Conservation (phyloP, 2,113 vertebrate species). For the Maccullochella peelii region DNA sequence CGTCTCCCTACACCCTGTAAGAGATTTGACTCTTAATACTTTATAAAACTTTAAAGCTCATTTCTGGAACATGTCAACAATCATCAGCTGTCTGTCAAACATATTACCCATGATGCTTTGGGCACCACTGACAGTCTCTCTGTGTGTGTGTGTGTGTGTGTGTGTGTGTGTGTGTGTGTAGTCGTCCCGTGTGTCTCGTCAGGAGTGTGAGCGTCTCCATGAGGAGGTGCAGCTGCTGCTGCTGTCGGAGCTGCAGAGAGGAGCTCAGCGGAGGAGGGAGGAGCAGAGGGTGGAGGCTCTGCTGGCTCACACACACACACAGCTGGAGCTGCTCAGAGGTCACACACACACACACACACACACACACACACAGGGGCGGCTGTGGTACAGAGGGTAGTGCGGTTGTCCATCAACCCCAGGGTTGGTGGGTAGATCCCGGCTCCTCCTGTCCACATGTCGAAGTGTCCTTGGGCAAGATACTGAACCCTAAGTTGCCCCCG, state of each 20-base stretch:
- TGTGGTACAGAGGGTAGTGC: too few relatives aligned
- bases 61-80: too few relatives aligned
- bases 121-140: neutral
- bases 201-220: constrained; percentile 62
- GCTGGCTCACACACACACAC: constrained; percentile 71
- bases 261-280: constrained; percentile 39
- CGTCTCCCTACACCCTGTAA: constrained; percentile 86
- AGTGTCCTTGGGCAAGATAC: too few relatives aligned
- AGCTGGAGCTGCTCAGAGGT: constrained; percentile 73
- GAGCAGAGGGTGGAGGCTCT: constrained; percentile 62
- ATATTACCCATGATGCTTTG: neutral
- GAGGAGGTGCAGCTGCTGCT: constrained; percentile 72
- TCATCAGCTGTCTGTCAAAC: neutral
- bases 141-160: constrained; percentile 10
- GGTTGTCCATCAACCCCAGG: too few relatives aligned
- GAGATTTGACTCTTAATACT: constrained; percentile 27
- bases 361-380: constrained; percentile 19
- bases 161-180: constrained; percentile 8
- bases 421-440: too few relatives aligned
- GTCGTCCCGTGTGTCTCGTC: constrained; percentile 34
- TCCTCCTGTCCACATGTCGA: too few relatives aligned
- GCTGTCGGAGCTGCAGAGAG: constrained; percentile 47
- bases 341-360: constrained; percentile 7
- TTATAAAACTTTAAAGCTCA: too few relatives aligned
- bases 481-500: too few relatives aligned